Evolutionary conservation across 1,140 invertebrate species (phyloP).

Genomic region (Tetramorium parvispinum): DNA sequence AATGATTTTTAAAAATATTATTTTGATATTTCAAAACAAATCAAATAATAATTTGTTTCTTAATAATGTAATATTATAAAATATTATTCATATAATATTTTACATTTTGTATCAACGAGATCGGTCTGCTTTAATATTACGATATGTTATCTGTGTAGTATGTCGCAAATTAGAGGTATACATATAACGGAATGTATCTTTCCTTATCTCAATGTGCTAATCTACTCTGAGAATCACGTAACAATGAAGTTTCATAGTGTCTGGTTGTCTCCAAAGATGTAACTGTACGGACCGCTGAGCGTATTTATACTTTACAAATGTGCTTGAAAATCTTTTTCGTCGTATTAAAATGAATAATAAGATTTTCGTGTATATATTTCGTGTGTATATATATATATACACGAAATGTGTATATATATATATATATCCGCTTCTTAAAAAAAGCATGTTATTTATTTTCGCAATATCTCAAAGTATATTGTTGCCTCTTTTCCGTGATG

Average conservation of each 20-base stretch:
- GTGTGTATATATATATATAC: too few relatives aligned
- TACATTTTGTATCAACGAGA: neutral
- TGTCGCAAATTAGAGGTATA: conserved; percentile 31
- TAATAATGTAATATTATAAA: neutral
- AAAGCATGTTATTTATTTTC: too few relatives aligned
- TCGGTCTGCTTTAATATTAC: neutral
- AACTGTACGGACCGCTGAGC: neutral
- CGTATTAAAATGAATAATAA: neutral
- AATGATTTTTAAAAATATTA: neutral
- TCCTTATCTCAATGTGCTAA: conserved; percentile 41
- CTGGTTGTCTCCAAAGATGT: conserved; percentile 11
- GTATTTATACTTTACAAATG: neutral
- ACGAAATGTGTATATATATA: too few relatives aligned
- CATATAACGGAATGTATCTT: neutral
- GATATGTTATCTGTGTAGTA: neutral
- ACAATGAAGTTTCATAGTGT: conserved; percentile 38
- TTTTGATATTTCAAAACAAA: neutral
- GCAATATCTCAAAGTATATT: too few relatives aligned
- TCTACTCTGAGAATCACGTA: conserved; percentile 22
- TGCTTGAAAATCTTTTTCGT: neutral
- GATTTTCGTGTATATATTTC: too few relatives aligned
- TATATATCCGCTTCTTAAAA: too few relatives aligned
- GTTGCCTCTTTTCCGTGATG: too few relatives aligned
- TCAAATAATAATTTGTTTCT: neutral
- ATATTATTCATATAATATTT: neutral